A percentile compares a stretch with the other conserved stretches of the same genome.
Conservation (phyloP, 2,888 invertebrate genomes). For the Oasisia sp. region DNA sequence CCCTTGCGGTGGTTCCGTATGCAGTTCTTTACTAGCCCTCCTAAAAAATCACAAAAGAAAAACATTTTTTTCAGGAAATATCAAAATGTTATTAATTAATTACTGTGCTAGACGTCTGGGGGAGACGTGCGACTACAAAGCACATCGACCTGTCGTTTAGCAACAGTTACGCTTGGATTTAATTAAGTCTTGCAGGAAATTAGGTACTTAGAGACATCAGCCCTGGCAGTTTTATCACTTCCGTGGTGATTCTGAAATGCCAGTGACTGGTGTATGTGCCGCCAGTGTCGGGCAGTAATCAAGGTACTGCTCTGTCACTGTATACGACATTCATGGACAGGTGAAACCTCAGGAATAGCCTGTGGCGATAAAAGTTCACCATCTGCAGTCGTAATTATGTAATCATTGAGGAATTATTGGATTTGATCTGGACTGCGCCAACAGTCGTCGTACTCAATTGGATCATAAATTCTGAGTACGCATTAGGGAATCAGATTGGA, state of each 20-base stretch:
- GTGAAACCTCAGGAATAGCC: too few species aligned
- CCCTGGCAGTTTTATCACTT: neutral
- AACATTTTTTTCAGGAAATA: too few species aligned
- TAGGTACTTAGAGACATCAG: neutral
- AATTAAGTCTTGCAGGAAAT: conserved; percentile 17
- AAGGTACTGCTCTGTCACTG: neutral
- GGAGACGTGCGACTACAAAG: neutral
- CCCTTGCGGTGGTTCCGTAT: too few species aligned
- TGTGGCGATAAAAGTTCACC: too few species aligned
- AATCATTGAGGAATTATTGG: neutral
- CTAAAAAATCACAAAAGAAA: too few species aligned
- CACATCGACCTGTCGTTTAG: neutral
- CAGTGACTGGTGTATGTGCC: neutral
- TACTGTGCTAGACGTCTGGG: neutral
- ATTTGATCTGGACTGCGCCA: neutral
- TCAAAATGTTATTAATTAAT: neutral
- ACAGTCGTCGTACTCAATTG: neutral
- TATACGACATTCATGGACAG: too few species aligned
- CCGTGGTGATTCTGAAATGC: neutral
- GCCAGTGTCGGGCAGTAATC: neutral
- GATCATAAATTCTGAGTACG: neutral
- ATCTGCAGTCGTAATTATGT: neutral
- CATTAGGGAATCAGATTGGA: too few species aligned
- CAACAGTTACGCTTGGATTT: neutral
- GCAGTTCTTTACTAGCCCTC: too few species aligned